phyloP scores from a whole-genome alignment of 2,888 invertebrate species.

The Orthosia gothica region DNA sequence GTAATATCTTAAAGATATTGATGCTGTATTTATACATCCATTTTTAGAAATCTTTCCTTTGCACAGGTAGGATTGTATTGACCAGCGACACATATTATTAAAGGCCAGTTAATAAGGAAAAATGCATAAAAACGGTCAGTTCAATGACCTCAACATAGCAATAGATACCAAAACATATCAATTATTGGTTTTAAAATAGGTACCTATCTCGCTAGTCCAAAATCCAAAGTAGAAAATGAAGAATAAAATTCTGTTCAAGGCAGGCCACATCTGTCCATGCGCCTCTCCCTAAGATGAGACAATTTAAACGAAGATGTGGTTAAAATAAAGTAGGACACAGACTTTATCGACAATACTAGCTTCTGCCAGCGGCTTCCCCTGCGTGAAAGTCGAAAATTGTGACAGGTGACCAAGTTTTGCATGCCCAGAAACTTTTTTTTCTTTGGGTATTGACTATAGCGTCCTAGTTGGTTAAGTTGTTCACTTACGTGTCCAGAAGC shows the following conservation, averaged over 20 bases:
- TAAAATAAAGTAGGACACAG: constrained; percentile 25
- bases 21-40: constrained; percentile 36
- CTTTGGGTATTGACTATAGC: no score
- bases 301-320: constrained; percentile 28
- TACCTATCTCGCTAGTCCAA: background rate
- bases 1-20: constrained; percentile 57
- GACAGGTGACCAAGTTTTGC: no score
- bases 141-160: constrained; percentile 21
- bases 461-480: no score
- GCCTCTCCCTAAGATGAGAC: constrained; percentile 19
- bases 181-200: background rate
- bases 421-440: no score
- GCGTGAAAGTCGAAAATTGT: no score
- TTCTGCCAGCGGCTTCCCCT: no score
- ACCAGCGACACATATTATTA: background rate
- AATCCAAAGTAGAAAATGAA: background rate
- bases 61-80: constrained; percentile 30
- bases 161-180: background rate
- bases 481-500: no score
- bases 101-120: background rate
- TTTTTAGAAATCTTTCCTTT: constrained; percentile 15
- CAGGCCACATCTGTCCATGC: constrained; percentile 22
- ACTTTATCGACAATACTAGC: background rate
- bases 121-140: constrained; percentile 5
- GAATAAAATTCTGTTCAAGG: background rate